phyloP scores from a whole-genome alignment of 2,888 invertebrate species.

The Helicoverpa assulta region DNA sequence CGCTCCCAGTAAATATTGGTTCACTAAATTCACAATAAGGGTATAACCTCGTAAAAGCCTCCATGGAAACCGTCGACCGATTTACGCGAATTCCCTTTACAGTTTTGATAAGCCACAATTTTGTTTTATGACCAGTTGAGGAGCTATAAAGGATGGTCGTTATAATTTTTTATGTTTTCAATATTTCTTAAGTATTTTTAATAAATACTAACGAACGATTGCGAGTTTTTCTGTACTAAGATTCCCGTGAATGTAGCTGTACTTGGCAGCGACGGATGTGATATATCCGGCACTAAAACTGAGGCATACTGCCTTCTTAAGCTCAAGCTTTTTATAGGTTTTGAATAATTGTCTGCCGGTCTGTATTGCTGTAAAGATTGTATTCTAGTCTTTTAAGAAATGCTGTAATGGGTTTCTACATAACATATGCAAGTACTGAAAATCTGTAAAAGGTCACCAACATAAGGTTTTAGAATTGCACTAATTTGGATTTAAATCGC shows the following conservation, averaged over 20 bases:
- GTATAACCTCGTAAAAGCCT: constrained; percentile 55
- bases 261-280: not conserved
- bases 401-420: no score
- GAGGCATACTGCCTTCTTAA: not conserved
- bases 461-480: no score
- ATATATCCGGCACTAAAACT: not conserved
- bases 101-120: constrained; percentile 36
- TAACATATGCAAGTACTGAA: no score
- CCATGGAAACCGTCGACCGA: constrained; percentile 31
- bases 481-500: no score
- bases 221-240: not conserved
- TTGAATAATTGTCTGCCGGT: no score
- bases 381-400: no score
- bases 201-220: not conserved
- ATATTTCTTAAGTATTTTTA: constrained; percentile 11
- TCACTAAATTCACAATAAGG: constrained; percentile 67
- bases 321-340: not conserved
- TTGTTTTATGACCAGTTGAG: constrained; percentile 28
- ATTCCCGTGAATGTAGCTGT: not conserved
- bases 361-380: no score
- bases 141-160: constrained; percentile 10
- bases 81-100: constrained; percentile 44
- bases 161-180: constrained; percentile 1
- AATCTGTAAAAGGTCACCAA: not conserved
- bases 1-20: constrained; percentile 78